Evolutionary conservation across 1,140 invertebrate genomes (phyloP).

Genomic region (Druon quercuslanigerum): DNA sequence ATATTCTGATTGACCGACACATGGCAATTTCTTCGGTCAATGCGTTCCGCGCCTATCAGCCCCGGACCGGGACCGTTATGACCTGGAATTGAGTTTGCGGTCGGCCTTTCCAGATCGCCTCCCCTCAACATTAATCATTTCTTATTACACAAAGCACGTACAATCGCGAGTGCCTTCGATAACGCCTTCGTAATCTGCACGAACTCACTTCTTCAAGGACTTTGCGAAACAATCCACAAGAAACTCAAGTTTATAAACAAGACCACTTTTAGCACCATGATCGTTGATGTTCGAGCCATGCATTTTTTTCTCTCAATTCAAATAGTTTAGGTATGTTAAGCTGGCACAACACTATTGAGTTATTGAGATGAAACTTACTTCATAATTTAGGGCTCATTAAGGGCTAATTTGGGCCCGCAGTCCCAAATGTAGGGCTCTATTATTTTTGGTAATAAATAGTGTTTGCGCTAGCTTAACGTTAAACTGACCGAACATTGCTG

Average conservation of each 20-base stretch:
- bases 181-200: background rate
- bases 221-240: background rate
- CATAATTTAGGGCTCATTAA: no score
- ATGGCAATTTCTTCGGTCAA: slow-evolving; percentile 48
- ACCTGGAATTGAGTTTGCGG: slow-evolving; percentile 59
- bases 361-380: no score
- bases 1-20: slow-evolving; percentile 52
- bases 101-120: slow-evolving; percentile 43
- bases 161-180: background rate
- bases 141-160: slow-evolving; percentile 40
- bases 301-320: background rate
- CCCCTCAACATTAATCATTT: slow-evolving; percentile 53
- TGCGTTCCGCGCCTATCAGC: slow-evolving; percentile 51
- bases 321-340: no score
- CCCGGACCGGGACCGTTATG: slow-evolving; percentile 59
- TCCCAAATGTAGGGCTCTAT: no score
- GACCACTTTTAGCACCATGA: background rate
- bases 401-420: no score
- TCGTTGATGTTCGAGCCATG: background rate
- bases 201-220: slow-evolving; percentile 2
- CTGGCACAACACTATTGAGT: no score
- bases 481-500: no score
- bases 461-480: no score
- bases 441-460: no score
- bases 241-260: background rate